Conservation (phyloP, 2,113 vertebrate species). For the Phrynocephalus versicolor region DNA sequence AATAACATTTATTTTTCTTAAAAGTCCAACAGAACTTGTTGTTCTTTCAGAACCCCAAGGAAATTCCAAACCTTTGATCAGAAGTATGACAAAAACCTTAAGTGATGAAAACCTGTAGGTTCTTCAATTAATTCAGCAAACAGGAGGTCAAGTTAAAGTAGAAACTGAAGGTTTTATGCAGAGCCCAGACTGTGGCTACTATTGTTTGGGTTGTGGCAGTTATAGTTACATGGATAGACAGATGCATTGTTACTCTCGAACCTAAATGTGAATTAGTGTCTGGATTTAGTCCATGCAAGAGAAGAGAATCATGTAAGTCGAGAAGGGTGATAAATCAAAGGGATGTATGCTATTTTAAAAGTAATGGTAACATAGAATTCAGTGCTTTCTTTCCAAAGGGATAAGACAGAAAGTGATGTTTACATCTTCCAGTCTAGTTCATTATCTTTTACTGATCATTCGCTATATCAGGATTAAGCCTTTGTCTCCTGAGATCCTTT, state of each 20-base stretch:
- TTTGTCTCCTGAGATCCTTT: slow-evolving; percentile 39
- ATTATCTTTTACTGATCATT: slow-evolving; percentile 46
- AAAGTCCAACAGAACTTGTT: too few relatives aligned
- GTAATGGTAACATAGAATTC: slow-evolving; percentile 29
- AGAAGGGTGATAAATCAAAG: slow-evolving; percentile 26
- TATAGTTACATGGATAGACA: not conserved
- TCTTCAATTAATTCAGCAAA: not conserved
- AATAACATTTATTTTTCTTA: too few relatives aligned
- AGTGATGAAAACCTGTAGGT: not conserved
- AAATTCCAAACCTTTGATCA: not conserved
- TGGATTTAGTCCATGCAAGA: not conserved
- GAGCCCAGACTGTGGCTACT: not conserved
- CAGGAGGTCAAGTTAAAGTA: not conserved
- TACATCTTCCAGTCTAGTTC: slow-evolving; percentile 35
- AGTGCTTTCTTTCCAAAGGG: slow-evolving; percentile 47
- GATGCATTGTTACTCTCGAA: not conserved
- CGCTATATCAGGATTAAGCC: slow-evolving; percentile 41
- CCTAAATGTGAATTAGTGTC: not conserved
- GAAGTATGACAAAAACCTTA: not conserved
- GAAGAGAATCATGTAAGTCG: not conserved
- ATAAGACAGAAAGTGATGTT: slow-evolving; percentile 33
- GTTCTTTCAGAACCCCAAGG: not conserved
- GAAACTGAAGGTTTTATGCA: not conserved
- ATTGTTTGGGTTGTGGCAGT: not conserved
- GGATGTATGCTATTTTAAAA: slow-evolving; percentile 33